A percentile compares a stretch with the other conserved stretches of the same genome.
These are phyloP conservation scores for Lasioglossum malachurum DNA, from an alignment of 2,888 invertebrate genomes.

Conservation along the genomic window DNA sequence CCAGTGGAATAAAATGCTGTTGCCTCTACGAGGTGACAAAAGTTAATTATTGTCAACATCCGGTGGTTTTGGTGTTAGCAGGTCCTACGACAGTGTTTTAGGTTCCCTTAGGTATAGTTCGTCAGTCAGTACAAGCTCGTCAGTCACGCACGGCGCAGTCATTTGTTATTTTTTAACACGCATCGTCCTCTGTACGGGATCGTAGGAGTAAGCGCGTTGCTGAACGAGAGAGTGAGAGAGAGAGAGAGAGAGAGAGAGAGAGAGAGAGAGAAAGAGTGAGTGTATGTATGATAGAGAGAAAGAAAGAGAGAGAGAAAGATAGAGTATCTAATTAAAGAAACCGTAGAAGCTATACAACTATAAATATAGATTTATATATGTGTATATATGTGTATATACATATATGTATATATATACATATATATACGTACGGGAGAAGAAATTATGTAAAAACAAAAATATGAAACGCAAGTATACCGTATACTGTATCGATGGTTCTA, in stretches of 20 bases:
- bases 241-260: neutral
- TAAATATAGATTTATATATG: neutral
- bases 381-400: neutral
- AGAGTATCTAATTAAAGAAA: constrained; percentile 16
- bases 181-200: constrained; percentile 12
- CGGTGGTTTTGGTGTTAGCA: neutral
- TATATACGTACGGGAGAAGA: neutral
- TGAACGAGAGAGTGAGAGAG: neutral
- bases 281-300: no score
- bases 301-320: neutral
- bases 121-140: constrained; percentile 69
- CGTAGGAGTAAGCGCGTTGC: constrained; percentile 17
- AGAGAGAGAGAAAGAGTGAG: neutral
- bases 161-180: constrained; percentile 57
- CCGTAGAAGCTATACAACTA: constrained; percentile 21
- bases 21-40: neutral
- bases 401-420: neutral
- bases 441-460: constrained; percentile 23
- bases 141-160: constrained; percentile 68
- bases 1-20: no score
- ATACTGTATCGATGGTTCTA: constrained; percentile 83
- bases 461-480: constrained; percentile 67
- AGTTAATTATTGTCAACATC: neutral
- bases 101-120: constrained; percentile 39
- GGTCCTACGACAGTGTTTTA: constrained; percentile 40